Conservation (phyloP, 2,888 invertebrate species). For the Fragum sueziense region DNA sequence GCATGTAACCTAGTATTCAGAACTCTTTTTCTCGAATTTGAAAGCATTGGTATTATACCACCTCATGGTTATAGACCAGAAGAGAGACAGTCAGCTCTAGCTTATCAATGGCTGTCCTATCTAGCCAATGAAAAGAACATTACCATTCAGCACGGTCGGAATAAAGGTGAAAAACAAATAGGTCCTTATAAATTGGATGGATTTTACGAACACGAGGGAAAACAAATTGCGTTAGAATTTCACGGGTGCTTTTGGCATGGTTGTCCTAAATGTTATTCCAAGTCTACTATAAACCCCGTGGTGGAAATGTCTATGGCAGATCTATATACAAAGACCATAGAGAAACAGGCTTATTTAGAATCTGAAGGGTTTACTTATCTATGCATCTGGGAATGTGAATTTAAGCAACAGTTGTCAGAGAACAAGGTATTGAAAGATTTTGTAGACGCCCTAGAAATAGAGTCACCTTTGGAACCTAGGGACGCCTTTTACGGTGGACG, state of each 20-base stretch:
- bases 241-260: conserved; percentile 23
- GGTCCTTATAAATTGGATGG: conserved; percentile 23
- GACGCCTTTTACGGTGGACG: no score
- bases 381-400: conserved; percentile 28
- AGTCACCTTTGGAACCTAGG: conserved; percentile 5
- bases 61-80: no score
- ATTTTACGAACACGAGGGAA: conserved; percentile 3
- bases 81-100: no score
- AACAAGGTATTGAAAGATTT: no score
- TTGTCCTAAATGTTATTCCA: conserved; percentile 17
- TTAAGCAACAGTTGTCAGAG: conserved; percentile 17
- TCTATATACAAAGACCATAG: conserved; percentile 20
- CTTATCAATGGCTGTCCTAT: conserved; percentile 11
- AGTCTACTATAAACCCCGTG: conserved; percentile 23
- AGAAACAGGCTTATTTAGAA: conserved; percentile 15
- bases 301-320: conserved; percentile 24
- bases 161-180: conserved; percentile 15
- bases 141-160: conserved; percentile 20
- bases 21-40: conserved; percentile 32
- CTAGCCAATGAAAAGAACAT: neutral
- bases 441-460: conserved; percentile 16
- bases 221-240: neutral
- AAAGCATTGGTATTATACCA: conserved; percentile 49
- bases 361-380: conserved; percentile 12
- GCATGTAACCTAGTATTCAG: conserved; percentile 44